Conservation (phyloP, 1,140 invertebrate species). For the Drosophila rufa region DNA sequence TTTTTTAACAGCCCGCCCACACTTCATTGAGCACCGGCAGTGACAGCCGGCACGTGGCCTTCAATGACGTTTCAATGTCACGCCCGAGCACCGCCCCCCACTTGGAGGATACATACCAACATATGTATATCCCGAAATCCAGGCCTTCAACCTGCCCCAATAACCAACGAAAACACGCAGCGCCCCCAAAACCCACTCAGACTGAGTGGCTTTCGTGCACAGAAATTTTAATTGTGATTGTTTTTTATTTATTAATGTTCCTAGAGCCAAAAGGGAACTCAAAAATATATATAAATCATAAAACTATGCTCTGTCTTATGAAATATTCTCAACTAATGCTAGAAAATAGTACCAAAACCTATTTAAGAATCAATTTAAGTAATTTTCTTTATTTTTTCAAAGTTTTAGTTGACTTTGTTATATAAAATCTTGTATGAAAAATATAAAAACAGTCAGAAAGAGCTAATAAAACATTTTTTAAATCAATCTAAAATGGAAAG, state of each 20-base stretch:
- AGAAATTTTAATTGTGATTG: background rate
- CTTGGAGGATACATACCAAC: constrained; percentile 1
- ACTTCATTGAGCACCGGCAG: constrained; percentile 26
- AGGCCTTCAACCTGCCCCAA: constrained; percentile 42
- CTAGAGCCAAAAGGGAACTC: background rate
- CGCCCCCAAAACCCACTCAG: constrained; percentile 5
- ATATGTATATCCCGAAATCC: constrained; percentile 30
- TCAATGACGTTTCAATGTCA: constrained; percentile 78
- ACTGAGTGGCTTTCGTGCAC: constrained; percentile 9
- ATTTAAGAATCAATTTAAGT: too few relatives aligned
- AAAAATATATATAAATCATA: background rate
- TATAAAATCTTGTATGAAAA: background rate
- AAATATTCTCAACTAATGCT: too few relatives aligned
- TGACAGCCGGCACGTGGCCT: constrained; percentile 53
- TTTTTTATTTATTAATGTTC: background rate
- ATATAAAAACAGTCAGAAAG: background rate
- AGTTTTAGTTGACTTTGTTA: too few relatives aligned
- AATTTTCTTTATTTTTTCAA: background rate
- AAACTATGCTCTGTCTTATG: too few relatives aligned
- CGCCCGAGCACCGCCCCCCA: constrained; percentile 3
- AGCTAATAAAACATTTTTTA: too few relatives aligned
- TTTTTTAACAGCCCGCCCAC: constrained; percentile 19
- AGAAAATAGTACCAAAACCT: too few relatives aligned
- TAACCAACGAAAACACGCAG: constrained; percentile 23
- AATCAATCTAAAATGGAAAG: background rate